Base-by-base conservation (phyloP, 2,797 vertebrate species). In the Cetoscarus ocellatus region DNA sequence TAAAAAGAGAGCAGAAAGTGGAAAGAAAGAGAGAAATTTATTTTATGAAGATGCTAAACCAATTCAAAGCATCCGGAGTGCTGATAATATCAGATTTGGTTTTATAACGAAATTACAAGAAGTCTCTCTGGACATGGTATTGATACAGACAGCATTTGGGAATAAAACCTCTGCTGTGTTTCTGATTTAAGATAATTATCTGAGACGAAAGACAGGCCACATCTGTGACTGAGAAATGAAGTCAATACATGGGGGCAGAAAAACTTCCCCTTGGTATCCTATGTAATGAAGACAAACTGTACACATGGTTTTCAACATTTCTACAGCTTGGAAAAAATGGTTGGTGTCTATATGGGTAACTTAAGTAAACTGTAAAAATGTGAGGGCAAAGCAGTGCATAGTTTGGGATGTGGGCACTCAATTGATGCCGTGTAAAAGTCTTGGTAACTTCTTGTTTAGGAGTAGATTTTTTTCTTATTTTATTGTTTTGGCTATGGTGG, bases 111-210 rank as follows among this genome's bases (percentile, higher is more conserved):
- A 43, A n/a, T 45, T 36, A 7, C 0, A 45, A 35, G 43, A 42
- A n/a, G 14, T 35, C 48, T 59, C 27, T 55, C 1, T 4, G 49
- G 61, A 47, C 48, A 56, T 18, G 11, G 55, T 39, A 39, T 19
- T 55, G n/a, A 38, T 34, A 47, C 27, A 27, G 27, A 27, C 27
- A 27, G 4, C 27, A 1, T 49, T 17, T 8, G 10, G 47, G 38
- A 3, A 42, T 43, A 10, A 45, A 48, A 61, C 47, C 3, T 14
- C 63, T 61, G n/a, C 9, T 63, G 36, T 12, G 54, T 62, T 66
- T 67, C 51, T 67, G 44, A 47, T 61, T 64, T 63, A 27, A 69
- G 34, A 62, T 27, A 35, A 5, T 19, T 34, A 56, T 68, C 56
- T 66, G 48, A 67, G 50, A 63, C 17, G 58, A 15, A 27, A 43